phyloP scores from a whole-genome alignment of 2,888 invertebrate species.

The Acanthoscelides obtectus region DNA sequence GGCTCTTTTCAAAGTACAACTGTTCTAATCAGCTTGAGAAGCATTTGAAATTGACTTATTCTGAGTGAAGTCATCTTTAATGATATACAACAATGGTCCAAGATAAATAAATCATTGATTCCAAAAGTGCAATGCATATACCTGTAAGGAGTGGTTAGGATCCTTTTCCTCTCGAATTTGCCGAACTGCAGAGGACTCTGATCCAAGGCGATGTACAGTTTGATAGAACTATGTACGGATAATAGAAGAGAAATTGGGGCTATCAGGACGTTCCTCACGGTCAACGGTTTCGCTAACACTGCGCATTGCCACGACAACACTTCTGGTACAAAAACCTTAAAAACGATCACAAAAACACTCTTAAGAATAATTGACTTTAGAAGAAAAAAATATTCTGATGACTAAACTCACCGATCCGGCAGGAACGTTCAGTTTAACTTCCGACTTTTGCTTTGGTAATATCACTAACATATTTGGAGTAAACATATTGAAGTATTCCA shows the following conservation, averaged over 20 bases:
- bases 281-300: conserved; percentile 55
- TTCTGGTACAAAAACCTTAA: conserved; percentile 46
- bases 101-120: too few species aligned
- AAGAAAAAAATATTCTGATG: not conserved
- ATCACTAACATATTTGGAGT: conserved; percentile 51
- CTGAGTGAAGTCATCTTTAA: too few species aligned
- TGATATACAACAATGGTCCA: too few species aligned
- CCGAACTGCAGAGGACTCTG: conserved; percentile 83
- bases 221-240: conserved; percentile 76
- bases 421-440: conserved; percentile 11
- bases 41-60: not conserved
- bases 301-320: conserved; percentile 44
- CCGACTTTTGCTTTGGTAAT: conserved; percentile 27
- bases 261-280: conserved; percentile 60
- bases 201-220: conserved; percentile 86
- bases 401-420: conserved; percentile 33
- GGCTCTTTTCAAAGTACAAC: too few species aligned
- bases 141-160: conserved; percentile 74
- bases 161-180: conserved; percentile 66
- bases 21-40: too few species aligned
- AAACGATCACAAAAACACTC: not conserved
- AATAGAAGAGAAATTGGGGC: conserved; percentile 72
- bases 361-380: not conserved
- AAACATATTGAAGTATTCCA: conserved; percentile 55
- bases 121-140: too few species aligned